Evolutionary conservation across 1,140 invertebrate genomes (phyloP).

Genomic region (Sweltsa coloradensis): DNA sequence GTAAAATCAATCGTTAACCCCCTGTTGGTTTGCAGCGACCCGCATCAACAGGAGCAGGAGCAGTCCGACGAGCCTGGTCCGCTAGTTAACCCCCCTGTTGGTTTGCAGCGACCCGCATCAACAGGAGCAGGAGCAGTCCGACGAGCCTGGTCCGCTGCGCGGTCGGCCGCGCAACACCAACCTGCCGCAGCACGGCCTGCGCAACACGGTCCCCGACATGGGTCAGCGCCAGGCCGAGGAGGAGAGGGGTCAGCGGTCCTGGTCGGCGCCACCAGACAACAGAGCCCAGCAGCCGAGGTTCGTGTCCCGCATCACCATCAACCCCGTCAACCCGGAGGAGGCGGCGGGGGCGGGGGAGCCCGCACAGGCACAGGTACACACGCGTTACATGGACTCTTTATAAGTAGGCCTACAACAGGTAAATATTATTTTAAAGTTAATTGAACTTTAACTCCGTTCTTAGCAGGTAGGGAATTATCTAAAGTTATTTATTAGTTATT

Average conservation of each 20-base stretch:
- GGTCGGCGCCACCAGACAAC: slow-evolving; percentile 51
- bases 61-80: background rate
- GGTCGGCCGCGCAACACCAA: slow-evolving; percentile 13
- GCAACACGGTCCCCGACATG: slow-evolving; percentile 59
- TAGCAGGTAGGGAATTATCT: too few relatives aligned
- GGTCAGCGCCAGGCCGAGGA: slow-evolving; percentile 36
- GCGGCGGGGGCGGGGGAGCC: slow-evolving; percentile 12
- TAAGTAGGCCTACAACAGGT: too few relatives aligned
- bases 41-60: background rate
- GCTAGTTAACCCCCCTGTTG: background rate
- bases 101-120: background rate
- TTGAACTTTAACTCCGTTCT: too few relatives aligned
- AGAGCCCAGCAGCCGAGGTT: slow-evolving; percentile 30
- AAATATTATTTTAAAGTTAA: too few relatives aligned
- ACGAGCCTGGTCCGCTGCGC: slow-evolving; percentile 1
- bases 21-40: background rate
- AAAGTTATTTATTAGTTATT: too few relatives aligned
- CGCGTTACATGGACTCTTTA: too few relatives aligned
- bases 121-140: background rate
- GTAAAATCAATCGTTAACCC: too few relatives aligned
- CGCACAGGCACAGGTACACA: slow-evolving; percentile 16
- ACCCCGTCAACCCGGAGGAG: slow-evolving; percentile 23
- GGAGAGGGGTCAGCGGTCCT: slow-evolving; percentile 43
- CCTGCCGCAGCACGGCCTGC: slow-evolving; percentile 53
- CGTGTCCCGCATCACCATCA: slow-evolving; percentile 42